These are phyloP conservation scores for Arizona elegans DNA, from an alignment of 2,113 vertebrate genomes.

Conservation along the genomic window DNA sequence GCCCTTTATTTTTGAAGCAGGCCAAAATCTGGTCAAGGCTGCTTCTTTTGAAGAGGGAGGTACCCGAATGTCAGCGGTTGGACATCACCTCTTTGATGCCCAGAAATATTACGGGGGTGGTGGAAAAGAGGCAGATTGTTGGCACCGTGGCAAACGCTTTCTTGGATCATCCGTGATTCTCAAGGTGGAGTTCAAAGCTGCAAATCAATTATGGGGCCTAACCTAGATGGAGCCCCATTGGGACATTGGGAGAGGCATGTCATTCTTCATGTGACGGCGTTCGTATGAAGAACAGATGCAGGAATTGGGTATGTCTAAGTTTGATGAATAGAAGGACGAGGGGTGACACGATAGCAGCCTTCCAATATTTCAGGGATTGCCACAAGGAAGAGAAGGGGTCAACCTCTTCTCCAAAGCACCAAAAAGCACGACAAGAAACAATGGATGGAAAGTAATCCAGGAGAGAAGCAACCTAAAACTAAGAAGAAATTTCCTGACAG, in stretches of 20 bases:
- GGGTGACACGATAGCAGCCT: background rate
- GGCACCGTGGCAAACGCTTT: background rate
- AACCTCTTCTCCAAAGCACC: background rate
- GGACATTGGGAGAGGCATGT: background rate
- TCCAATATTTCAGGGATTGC: background rate
- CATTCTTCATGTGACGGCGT: background rate
- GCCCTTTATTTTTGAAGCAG: background rate
- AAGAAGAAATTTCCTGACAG: background rate
- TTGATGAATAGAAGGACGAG: background rate
- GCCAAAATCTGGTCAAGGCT: background rate
- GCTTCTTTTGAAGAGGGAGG: background rate
- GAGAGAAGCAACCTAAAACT: background rate
- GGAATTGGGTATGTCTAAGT: background rate
- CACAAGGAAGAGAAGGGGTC: background rate
- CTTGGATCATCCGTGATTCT: background rate
- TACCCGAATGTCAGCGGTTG: background rate
- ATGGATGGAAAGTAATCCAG: background rate
- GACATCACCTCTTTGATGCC: background rate
- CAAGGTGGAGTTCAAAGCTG: background rate
- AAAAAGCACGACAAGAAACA: background rate
- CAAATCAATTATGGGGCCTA: background rate
- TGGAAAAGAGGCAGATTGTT: background rate
- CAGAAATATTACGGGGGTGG: background rate
- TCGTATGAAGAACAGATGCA: background rate
- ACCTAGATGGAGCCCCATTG: background rate